These are phyloP conservation scores for Macropus fuliginosus DNA, from an alignment of 2,797 vertebrate species.

Conservation along the genomic window DNA sequence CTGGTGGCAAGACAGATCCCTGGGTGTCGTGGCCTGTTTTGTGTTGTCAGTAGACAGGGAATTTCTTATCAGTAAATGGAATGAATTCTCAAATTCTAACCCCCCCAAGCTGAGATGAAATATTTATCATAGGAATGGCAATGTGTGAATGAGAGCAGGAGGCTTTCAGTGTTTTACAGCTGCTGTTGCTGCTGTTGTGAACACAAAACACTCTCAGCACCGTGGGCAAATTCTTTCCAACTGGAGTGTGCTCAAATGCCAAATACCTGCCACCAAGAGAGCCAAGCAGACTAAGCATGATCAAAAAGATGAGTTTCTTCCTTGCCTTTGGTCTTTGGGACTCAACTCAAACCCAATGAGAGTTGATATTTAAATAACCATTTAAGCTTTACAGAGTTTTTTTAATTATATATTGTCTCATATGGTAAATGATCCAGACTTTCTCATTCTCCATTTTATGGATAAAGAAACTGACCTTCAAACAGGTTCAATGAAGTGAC, in stretches of 20 bases:
- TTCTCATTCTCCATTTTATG: neutral
- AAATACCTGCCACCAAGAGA: slow-evolving; percentile 3
- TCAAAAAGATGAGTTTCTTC: neutral
- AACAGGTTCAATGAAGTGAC: neutral
- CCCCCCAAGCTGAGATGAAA: neutral
- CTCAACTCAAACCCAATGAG: neutral
- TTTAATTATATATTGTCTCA: neutral
- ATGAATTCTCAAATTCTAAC: slow-evolving; percentile 24
- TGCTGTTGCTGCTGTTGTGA: slow-evolving; percentile 36
- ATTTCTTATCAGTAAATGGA: slow-evolving; percentile 30
- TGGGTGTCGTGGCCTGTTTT: slow-evolving; percentile 22
- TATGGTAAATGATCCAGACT: neutral
- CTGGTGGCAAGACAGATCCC: slow-evolving; percentile 44
- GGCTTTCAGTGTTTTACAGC: slow-evolving; percentile 15
- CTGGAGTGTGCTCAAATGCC: neutral
- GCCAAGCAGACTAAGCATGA: neutral
- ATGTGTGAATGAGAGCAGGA: neutral
- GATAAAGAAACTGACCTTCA: neutral
- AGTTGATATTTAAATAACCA: neutral
- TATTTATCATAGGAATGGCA: slow-evolving; percentile 52
- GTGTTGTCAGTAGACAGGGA: slow-evolving; percentile 25
- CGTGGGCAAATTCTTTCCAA: neutral
- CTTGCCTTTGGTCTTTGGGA: neutral
- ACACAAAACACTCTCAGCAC: slow-evolving; percentile 9
- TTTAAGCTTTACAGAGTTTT: neutral